A percentile compares a stretch with the other conserved stretches of the same genome.
Conservation (phyloP, 2,888 invertebrate genomes). For the Archips xylosteana region DNA sequence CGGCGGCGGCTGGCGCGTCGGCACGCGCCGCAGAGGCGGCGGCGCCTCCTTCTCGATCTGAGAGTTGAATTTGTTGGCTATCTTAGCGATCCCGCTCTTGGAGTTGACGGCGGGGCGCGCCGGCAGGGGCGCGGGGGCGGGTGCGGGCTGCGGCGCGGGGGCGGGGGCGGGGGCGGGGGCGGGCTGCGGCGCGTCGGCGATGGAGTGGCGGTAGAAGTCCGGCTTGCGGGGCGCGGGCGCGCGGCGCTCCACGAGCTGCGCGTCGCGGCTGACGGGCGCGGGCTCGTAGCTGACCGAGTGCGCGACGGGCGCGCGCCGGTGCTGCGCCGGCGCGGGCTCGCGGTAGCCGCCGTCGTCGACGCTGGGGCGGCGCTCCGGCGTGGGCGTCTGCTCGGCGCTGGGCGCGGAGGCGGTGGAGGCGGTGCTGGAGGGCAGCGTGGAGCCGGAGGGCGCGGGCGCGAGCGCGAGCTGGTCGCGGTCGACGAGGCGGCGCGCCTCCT, state of each 20-base stretch:
- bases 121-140: constrained; percentile 45
- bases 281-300: constrained; percentile 65
- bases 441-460: constrained; percentile 61
- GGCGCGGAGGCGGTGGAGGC: constrained; percentile 61
- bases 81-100: constrained; percentile 72
- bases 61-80: constrained; percentile 74
- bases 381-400: constrained; percentile 60
- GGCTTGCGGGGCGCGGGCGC: constrained; percentile 62
- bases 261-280: constrained; percentile 59
- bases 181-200: constrained; percentile 60
- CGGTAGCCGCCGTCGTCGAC: constrained; percentile 65
- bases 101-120: constrained; percentile 66
- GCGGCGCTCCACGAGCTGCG: constrained; percentile 64
- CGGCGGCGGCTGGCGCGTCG: constrained; percentile 41
- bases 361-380: constrained; percentile 68
- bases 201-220: constrained; percentile 74
- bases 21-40: constrained; percentile 48
- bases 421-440: constrained; percentile 73
- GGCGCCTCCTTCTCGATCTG: constrained; percentile 61
- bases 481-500: constrained; percentile 91
- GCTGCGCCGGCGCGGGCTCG: constrained; percentile 61
- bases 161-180: constrained; percentile 42
- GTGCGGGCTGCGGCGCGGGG: constrained; percentile 39
- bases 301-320: constrained; percentile 60
- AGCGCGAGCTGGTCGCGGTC: constrained; percentile 77